Conservation (phyloP, 2,888 invertebrate genomes). For the Pardosa pseudoannulata region DNA sequence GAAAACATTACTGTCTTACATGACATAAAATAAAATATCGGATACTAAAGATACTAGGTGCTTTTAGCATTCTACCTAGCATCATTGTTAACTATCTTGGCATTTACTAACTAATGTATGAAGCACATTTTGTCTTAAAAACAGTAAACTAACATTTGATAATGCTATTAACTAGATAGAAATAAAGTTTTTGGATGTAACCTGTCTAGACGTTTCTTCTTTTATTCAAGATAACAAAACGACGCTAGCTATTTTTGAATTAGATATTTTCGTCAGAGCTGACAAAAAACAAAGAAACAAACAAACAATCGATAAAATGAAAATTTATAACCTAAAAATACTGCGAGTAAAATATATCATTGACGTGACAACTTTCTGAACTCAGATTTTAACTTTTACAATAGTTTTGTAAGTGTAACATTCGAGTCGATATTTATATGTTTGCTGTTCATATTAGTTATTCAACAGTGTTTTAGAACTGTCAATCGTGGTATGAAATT, state of each 20-base stretch:
- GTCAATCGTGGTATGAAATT: slow-evolving; percentile 7
- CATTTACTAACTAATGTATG: slow-evolving; percentile 65
- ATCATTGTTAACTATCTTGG: slow-evolving; percentile 65
- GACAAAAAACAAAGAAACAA: too few species aligned
- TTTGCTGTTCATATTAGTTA: not conserved
- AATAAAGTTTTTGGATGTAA: slow-evolving; percentile 71
- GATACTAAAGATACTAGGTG: slow-evolving; percentile 47
- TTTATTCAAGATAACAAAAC: not conserved
- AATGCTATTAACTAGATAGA: slow-evolving; percentile 71
- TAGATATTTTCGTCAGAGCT: not conserved
- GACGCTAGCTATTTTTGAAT: not conserved
- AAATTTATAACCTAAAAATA: too few species aligned
- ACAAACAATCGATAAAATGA: too few species aligned
- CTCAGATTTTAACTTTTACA: slow-evolving; percentile 1
- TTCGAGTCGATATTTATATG: not conserved
- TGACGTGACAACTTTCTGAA: not conserved
- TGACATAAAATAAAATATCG: slow-evolving; percentile 42
- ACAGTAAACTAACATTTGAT: slow-evolving; percentile 67
- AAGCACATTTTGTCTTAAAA: slow-evolving; percentile 60
- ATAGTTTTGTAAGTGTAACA: not conserved
- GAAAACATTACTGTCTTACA: slow-evolving; percentile 56
- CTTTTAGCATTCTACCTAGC: slow-evolving; percentile 45
- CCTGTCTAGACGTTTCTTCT: slow-evolving; percentile 27
- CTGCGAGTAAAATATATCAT: too few species aligned
- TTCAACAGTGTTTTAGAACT: not conserved